These are phyloP conservation scores for Andrena camellia DNA, from an alignment of 2,888 invertebrate genomes.

Conservation along the genomic window DNA sequence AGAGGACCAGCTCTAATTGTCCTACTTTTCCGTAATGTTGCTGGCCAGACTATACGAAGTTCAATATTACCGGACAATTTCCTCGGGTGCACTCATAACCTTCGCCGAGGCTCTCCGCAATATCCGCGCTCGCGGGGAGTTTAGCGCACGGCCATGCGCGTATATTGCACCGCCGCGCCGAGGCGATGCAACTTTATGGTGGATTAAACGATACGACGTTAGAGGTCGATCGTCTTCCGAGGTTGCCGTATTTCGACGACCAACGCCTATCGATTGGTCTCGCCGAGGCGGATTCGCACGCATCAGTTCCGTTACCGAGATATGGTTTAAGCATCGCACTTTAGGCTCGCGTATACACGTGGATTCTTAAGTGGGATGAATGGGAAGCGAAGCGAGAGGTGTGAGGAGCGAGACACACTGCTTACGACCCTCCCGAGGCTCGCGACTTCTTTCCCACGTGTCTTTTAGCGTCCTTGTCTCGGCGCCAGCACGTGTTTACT, in stretches of 20 bases:
- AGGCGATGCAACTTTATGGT: conserved; percentile 20
- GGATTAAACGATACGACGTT: conserved; percentile 30
- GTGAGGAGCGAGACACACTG: too few relatives aligned
- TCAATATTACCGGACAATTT: conserved; percentile 66
- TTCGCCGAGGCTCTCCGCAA: conserved; percentile 50
- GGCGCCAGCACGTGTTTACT: too few relatives aligned
- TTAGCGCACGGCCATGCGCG: conserved; percentile 54
- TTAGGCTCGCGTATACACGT: too few relatives aligned
- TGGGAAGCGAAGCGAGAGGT: too few relatives aligned
- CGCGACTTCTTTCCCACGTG: too few relatives aligned
- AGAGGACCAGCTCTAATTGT: conserved; percentile 27
- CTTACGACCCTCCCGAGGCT: too few relatives aligned
- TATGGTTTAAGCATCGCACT: too few relatives aligned
- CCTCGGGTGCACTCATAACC: conserved; percentile 44
- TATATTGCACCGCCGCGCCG: conserved; percentile 12
- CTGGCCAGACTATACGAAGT: conserved; percentile 5
- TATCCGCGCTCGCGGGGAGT: conserved; percentile 62
- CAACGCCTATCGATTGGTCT: too few relatives aligned
- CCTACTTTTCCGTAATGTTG: conserved; percentile 26
- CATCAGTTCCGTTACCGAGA: too few relatives aligned
- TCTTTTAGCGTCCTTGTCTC: too few relatives aligned
- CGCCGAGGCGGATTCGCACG: too few relatives aligned
- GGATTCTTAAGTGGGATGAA: too few relatives aligned
- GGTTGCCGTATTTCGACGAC: background rate
- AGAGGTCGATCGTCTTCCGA: conserved; percentile 17